Evolutionary conservation across 1,140 invertebrate species (phyloP).

Genomic region (Ceratosolen solmsi): DNA sequence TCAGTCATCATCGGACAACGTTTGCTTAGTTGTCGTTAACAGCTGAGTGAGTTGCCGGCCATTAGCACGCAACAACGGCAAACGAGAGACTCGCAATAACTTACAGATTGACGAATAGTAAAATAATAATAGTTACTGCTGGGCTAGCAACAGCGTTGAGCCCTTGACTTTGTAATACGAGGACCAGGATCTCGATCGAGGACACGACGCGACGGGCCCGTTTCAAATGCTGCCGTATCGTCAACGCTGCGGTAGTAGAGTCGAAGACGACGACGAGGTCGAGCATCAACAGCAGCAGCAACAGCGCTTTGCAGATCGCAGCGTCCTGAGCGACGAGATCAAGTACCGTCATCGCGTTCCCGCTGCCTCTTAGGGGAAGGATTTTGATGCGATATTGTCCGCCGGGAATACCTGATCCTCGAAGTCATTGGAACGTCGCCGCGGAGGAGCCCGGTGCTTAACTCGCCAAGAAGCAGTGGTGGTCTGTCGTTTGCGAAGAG

Average conservation of each 20-base stretch:
- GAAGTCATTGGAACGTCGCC: neutral
- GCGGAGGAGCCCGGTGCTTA: neutral
- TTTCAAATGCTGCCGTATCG: slow-evolving; percentile 23
- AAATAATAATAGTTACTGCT: neutral
- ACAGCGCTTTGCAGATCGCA: neutral
- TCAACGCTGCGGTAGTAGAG: slow-evolving; percentile 13
- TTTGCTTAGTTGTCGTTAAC: no score
- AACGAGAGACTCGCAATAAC: neutral
- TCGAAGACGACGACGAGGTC: slow-evolving; percentile 12
- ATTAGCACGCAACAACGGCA: no score
- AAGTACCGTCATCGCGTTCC: neutral
- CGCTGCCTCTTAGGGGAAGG: slow-evolving; percentile 9
- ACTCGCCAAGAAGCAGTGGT: neutral
- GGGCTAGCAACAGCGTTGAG: neutral
- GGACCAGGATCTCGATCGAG: neutral
- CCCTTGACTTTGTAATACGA: no score
- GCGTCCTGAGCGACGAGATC: neutral
- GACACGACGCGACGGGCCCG: no score
- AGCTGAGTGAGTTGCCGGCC: no score
- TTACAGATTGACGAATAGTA: neutral
- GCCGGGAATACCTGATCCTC: neutral
- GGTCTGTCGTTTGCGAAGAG: neutral
- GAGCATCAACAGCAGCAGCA: neutral
- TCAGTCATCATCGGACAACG: neutral
- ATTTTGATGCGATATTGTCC: neutral